Evolutionary conservation across 2,888 invertebrate species (phyloP).

Genomic region (Holacanthella duospinosa): DNA sequence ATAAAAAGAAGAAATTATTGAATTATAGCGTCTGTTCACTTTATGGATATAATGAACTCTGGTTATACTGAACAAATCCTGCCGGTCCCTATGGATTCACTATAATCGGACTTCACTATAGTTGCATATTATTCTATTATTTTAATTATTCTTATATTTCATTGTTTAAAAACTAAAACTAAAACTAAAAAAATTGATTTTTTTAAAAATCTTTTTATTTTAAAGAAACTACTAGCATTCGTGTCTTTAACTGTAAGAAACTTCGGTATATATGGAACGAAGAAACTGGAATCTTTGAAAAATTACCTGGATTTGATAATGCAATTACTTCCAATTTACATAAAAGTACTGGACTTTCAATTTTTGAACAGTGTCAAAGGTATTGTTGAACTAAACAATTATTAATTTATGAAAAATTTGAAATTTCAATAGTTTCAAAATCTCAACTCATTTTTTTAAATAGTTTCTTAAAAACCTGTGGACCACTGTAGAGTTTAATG

Average conservation of each 20-base stretch:
- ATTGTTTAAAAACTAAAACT: not conserved
- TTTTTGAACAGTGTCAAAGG: conserved; percentile 55
- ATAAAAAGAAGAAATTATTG: too few relatives aligned
- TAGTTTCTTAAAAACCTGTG: too few relatives aligned
- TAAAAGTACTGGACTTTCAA: conserved; percentile 51
- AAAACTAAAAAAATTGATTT: not conserved
- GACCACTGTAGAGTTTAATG: too few relatives aligned
- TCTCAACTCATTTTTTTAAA: not conserved
- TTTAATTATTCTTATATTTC: not conserved
- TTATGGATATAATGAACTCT: too few relatives aligned
- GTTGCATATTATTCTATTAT: not conserved
- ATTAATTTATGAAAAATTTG: too few relatives aligned
- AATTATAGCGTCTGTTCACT: too few relatives aligned
- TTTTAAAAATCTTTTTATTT: conserved; percentile 27
- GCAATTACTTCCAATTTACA: conserved; percentile 56
- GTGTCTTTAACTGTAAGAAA: conserved; percentile 72
- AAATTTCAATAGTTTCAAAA: too few relatives aligned
- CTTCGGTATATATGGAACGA: conserved; percentile 70
- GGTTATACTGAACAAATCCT: too few relatives aligned
- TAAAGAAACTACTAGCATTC: conserved; percentile 50
- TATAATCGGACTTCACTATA: too few relatives aligned
- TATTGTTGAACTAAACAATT: too few relatives aligned
- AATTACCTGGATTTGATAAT: conserved; percentile 62
- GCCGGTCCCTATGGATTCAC: too few relatives aligned
- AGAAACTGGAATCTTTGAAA: conserved; percentile 55